These are phyloP conservation scores for Zosterops borbonicus DNA, from an alignment of 2,113 vertebrate species.

Conservation along the genomic window DNA sequence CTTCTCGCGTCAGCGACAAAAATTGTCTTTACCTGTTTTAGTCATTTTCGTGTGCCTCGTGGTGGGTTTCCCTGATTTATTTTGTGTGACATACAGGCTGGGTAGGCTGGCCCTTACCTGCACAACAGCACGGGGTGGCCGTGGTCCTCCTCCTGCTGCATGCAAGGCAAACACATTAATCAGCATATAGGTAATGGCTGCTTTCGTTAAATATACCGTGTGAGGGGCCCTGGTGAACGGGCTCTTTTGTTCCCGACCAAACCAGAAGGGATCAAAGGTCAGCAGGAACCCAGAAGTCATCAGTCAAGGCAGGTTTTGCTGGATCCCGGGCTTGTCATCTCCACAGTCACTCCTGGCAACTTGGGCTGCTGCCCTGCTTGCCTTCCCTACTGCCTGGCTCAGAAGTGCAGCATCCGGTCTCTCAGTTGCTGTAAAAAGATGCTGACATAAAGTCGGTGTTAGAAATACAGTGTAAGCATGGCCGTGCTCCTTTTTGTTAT, in stretches of 20 bases:
- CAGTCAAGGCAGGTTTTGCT: constrained; percentile 83
- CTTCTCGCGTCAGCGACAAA: neutral
- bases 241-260: constrained; percentile 76
- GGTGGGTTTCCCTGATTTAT: constrained; percentile 5
- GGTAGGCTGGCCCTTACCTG: neutral
- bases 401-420: constrained; percentile 46
- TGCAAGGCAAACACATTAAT: constrained; percentile 63
- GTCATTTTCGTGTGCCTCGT: neutral
- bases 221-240: constrained; percentile 72
- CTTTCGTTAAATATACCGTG: constrained; percentile 63
- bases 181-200: constrained; percentile 55
- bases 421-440: constrained; percentile 58
- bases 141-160: neutral
- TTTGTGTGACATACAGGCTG: neutral
- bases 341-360: constrained; percentile 81
- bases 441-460: constrained; percentile 57
- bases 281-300: constrained; percentile 83
- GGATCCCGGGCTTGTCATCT: constrained; percentile 78
- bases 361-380: constrained; percentile 57
- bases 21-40: constrained; percentile 26
- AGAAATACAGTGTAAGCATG: constrained; percentile 35
- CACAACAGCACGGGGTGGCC: rapidly evolving
- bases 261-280: constrained; percentile 84
- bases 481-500: neutral
- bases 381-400: constrained; percentile 56